Evolutionary conservation across 2,888 invertebrate species (phyloP), one percentile per base, ranked within the genome.

Genomic region (Polyommatus icarus): DNA sequence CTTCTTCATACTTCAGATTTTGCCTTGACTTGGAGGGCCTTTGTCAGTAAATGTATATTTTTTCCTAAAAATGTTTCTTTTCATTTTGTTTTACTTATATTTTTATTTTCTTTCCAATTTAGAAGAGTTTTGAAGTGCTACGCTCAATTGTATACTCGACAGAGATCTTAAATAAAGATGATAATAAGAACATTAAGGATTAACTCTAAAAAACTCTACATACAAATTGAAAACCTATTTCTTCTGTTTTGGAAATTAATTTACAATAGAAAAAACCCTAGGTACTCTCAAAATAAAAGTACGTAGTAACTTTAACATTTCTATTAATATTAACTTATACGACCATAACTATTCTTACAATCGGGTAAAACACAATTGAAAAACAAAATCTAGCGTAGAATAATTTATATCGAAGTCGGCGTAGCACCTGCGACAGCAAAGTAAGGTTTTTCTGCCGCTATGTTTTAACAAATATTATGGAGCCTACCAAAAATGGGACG

Each of bases 21-120:
- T 54, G 79, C 80, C 79, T 79, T 79, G 79, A 29, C 76, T 73
- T 73, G 67, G 32, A 80, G 72, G 46, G 77, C 71, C 79, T 78
- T 78, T 79, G 80, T 80, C 61, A 29, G 40, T 36, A 76, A 72
- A 78, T 76, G 20, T 76, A 61, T 76, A 36, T 61, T 54, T 61
- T 32, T 76, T 24, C 20, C 36, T 76, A 18, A 76, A 29, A 59
- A 59, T 29, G 15, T 59, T 61, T 40, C 24, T 20, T 76, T 20
- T 54, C 29, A 76, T 57, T 29, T 57, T 32, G 6, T 7, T 61
- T 61, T n/a, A n/a, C n/a, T n/a, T 20, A 18, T 61, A n/a, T 50
- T 75, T 36, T 12, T 8, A 15, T 29, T 32, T 73, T 61, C 18
- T 46, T 61, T 76, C n/a, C 4, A 18, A 67, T 29, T 32, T 32